These are phyloP conservation scores for Acrossocheilus wenchowensis DNA, from an alignment of 2,797 vertebrate genomes.

Conservation along the genomic window DNA sequence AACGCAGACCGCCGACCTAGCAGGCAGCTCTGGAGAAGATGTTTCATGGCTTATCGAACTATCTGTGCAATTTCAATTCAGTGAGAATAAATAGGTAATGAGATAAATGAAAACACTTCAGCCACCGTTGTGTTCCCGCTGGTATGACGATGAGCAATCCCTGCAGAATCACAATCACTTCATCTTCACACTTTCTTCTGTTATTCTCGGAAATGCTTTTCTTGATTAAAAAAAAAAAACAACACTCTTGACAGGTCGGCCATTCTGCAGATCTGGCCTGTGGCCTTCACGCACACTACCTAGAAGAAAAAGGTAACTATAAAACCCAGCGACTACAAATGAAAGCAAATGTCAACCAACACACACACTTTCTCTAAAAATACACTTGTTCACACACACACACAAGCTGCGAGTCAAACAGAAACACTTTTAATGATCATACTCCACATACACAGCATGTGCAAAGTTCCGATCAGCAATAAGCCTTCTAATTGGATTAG, in stretches of 20 bases:
- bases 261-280: slow-evolving; percentile 5
- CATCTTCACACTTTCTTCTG: background rate
- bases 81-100: background rate
- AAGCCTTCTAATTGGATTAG: slow-evolving; percentile 60
- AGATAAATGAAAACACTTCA: slow-evolving; percentile 33
- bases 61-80: slow-evolving; percentile 10
- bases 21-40: background rate
- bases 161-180: slow-evolving; percentile 31
- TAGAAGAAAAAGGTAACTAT: background rate
- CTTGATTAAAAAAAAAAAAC: background rate
- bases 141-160: background rate
- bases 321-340: background rate
- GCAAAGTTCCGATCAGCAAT: slow-evolving; percentile 42
- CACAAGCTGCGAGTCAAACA: background rate
- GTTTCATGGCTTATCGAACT: slow-evolving; percentile 2
- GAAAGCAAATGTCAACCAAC: slow-evolving; percentile 38
- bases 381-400: background rate
- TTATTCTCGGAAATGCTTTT: slow-evolving; percentile 13
- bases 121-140: background rate
- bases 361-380: slow-evolving; percentile 9
- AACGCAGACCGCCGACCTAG: background rate
- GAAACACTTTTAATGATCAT: slow-evolving; percentile 24
- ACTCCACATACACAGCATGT: slow-evolving; percentile 44
- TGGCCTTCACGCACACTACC: slow-evolving; percentile 30
- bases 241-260: background rate